Base-by-base conservation (phyloP, 2,888 invertebrate species). In the Athrips mouffetella region DNA sequence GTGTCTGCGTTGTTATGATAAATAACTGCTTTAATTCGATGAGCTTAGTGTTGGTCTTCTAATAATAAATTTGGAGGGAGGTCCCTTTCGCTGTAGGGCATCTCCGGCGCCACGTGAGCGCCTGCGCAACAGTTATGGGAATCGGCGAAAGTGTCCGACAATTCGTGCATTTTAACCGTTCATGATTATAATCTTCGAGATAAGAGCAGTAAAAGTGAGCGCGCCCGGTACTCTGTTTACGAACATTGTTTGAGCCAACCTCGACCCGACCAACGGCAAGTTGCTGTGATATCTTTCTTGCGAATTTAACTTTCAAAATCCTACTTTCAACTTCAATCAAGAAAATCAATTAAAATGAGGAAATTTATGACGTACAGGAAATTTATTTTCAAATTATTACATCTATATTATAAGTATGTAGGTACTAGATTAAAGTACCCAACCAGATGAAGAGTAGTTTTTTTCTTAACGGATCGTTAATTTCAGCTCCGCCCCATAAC, bases 151-250 rank as follows among this genome's bases (percentile, higher is more conserved):
- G 74, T 69, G 58, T 54, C 58, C 47, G 53, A 54, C 54, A 55
- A 53, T 48, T 47, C 58, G 52, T 57, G 58, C 57, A 53, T 55
- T 63, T 51, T 62, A 70, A 74, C 71, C 58, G 66, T 65, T 67
- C 55, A 58, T 59, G 66, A 64, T 70, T 67, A 67, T 65, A 65
- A 63, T 65, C 68, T 70, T 57, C 55, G 52, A 70, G 67, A 70
- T 73, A 71, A 71, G 62, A 54, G 45, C 53, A 60, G 70, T 73
- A 70, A 71, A 69, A 70, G 66, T 67, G 56, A 59, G 52, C 53
- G 52, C 57, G 41, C 46, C 4, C 31, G 39, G 18, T 45, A 46
- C 46, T 18, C 33, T 13, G 45, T 25, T 11, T 30, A 10, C 18
- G 10, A 7, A 25, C 45, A 20, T 11, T 31, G 44, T 13, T 35